Percentiles rank a stretch among this genome's conserved stretches.
These are phyloP conservation scores for Nerophis lumbriciformis DNA, from an alignment of 2,113 vertebrate genomes.

Conservation along the genomic window DNA sequence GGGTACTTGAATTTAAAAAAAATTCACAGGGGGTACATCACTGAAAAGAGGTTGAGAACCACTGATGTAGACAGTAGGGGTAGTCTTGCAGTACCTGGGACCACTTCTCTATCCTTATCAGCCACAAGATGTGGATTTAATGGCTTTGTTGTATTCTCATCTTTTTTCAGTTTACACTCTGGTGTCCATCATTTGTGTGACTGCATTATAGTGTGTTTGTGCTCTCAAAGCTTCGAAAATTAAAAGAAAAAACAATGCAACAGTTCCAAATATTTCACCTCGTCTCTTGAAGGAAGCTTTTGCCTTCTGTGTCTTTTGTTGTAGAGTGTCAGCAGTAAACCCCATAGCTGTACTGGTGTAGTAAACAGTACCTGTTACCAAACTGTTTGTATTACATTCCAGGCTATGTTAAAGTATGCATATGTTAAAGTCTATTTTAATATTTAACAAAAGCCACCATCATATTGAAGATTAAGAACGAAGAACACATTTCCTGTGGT, in stretches of 20 bases:
- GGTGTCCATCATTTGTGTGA: constrained; percentile 41
- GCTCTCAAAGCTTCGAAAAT: constrained; percentile 43
- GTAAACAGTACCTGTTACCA: constrained; percentile 32
- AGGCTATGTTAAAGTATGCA: constrained; percentile 56
- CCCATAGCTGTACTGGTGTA: constrained; percentile 31
- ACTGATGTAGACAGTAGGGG: too few species aligned
- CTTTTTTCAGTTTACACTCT: constrained; percentile 41
- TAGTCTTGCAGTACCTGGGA: too few species aligned
- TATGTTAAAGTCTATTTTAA: constrained; percentile 71
- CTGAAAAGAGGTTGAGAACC: too few species aligned
- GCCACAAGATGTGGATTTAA: too few species aligned
- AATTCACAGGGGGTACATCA: too few species aligned
- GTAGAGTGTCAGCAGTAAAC: constrained; percentile 24
- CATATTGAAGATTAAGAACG: constrained; percentile 41
- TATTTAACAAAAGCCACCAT: constrained; percentile 49
- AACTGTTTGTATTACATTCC: constrained; percentile 52
- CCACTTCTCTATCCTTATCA: too few species aligned
- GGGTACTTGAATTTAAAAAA: too few species aligned
- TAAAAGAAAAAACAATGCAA: constrained; percentile 49
- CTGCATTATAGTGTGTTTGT: constrained; percentile 35
- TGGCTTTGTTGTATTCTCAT: constrained; percentile 6
- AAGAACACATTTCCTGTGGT: constrained; percentile 44
- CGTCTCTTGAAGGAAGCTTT: constrained; percentile 23
- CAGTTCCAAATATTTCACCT: constrained; percentile 42
- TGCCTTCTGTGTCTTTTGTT: constrained; percentile 44